Percentiles rank a stretch among this genome's conserved stretches.
Conservation (phyloP, 2,113 vertebrate species). For the Psittacula cyanocephala region DNA sequence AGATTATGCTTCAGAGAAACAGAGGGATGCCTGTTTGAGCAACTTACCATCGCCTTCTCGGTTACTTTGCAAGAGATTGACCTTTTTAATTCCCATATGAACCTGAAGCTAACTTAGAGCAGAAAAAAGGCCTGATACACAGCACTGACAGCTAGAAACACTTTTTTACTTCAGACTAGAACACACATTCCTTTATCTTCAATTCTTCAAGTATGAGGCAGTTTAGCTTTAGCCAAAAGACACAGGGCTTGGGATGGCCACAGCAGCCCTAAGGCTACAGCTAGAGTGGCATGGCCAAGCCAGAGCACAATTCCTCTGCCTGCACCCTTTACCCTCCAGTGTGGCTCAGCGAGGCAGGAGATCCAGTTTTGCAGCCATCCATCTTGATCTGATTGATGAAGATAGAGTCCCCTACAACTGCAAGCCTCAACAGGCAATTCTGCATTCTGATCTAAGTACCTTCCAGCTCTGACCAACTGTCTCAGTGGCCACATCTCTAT, state of each 20-base stretch:
- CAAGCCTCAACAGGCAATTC: conserved; percentile 7
- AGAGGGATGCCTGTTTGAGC: not conserved
- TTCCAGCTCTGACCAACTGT: not conserved
- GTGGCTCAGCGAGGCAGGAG: not conserved
- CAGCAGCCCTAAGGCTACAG: not conserved
- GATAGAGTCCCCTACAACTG: not conserved
- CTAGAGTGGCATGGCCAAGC: not conserved
- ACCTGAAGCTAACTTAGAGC: not conserved
- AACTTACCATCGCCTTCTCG: not conserved
- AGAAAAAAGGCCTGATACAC: not conserved
- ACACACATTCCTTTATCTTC: not conserved
- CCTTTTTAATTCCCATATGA: conserved; percentile 37
- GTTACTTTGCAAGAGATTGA: not conserved
- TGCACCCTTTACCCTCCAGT: not conserved
- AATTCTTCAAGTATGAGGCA: not conserved
- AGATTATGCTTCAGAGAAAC: not conserved
- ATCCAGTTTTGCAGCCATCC: not conserved
- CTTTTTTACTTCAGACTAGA: not conserved
- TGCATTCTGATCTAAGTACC: not conserved
- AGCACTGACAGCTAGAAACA: not conserved
- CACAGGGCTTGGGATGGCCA: not conserved
- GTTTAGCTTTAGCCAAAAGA: not conserved
- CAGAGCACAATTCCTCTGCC: not conserved
- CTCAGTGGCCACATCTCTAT: not conserved
- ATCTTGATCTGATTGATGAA: not conserved